Percentiles rank a stretch among this genome's conserved stretches.
Evolutionary conservation across 2,888 invertebrate genomes (phyloP).

Genomic region (Phyto melanocephala): DNA sequence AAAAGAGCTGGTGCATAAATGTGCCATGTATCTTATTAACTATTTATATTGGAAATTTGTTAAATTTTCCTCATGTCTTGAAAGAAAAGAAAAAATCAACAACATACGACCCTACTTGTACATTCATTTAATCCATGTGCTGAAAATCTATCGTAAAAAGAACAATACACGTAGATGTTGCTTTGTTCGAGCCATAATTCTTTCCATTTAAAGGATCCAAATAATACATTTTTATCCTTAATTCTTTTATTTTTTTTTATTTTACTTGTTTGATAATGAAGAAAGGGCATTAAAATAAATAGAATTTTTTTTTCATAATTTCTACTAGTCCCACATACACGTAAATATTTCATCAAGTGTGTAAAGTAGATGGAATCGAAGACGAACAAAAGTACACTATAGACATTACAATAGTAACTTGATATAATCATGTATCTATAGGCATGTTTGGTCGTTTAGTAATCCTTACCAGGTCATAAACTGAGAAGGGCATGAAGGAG

Average conservation of each 20-base stretch:
- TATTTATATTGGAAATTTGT: constrained; percentile 8
- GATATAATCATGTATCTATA: constrained; percentile 31
- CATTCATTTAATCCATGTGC: constrained; percentile 30
- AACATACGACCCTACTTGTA: constrained; percentile 23
- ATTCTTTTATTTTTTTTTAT: not conserved
- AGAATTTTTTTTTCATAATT: not conserved
- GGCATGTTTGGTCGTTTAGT: constrained; percentile 14
- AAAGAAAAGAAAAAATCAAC: not conserved
- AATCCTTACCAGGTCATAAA: constrained; percentile 22
- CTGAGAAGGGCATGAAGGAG: not conserved
- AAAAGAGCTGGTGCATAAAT: constrained; percentile 25
- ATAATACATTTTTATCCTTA: constrained; percentile 6
- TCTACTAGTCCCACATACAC: not conserved
- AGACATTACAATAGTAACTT: constrained; percentile 19
- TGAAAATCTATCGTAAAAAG: constrained; percentile 44
- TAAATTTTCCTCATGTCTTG: not conserved
- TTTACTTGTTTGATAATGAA: not conserved
- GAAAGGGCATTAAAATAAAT: not conserved
- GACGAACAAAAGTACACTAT: not conserved
- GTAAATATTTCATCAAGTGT: constrained; percentile 22
- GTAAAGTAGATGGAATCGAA: not conserved
- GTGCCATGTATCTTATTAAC: not conserved
- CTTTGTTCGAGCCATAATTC: not conserved
- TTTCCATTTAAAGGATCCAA: not conserved
- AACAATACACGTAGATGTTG: constrained; percentile 22